These are phyloP conservation scores for Drosophila azteca DNA, from an alignment of 1,140 invertebrate genomes.

Conservation along the genomic window DNA sequence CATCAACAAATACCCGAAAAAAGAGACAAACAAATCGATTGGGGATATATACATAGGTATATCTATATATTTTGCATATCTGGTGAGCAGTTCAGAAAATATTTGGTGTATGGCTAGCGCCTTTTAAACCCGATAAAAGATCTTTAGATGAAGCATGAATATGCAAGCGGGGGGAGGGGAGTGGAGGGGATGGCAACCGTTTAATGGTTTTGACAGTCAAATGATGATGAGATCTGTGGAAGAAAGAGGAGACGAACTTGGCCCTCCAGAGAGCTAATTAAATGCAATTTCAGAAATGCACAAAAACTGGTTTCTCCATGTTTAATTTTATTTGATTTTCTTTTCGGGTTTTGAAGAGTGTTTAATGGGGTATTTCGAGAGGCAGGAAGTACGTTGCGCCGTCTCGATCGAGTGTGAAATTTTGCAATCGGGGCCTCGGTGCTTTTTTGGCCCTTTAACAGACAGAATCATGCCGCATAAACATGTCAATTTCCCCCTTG, in stretches of 20 bases:
- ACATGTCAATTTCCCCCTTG: slow-evolving; percentile 66
- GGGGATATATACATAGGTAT: too few species aligned
- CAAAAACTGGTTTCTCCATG: slow-evolving; percentile 49
- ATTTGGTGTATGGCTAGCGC: slow-evolving; percentile 53
- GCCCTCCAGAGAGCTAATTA: slow-evolving; percentile 52
- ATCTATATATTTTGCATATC: slow-evolving; percentile 62
- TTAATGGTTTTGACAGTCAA: slow-evolving; percentile 33
- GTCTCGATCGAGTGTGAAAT: slow-evolving; percentile 38
- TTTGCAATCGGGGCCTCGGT: slow-evolving; percentile 41
- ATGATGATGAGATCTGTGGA: slow-evolving; percentile 21
- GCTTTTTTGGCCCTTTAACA: background rate
- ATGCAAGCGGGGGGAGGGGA: background rate
- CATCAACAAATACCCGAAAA: slow-evolving; percentile 28
- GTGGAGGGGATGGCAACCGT: slow-evolving; percentile 25
- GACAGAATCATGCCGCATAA: too few species aligned
- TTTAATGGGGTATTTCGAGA: slow-evolving; percentile 59
- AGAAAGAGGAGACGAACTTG: slow-evolving; percentile 6
- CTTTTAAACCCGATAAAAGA: slow-evolving; percentile 43
- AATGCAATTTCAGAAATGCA: slow-evolving; percentile 64
- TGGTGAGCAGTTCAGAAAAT: slow-evolving; percentile 28
- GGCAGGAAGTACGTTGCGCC: slow-evolving; percentile 39
- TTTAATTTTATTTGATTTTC: slow-evolving; percentile 28
- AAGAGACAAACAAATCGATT: slow-evolving; percentile 14
- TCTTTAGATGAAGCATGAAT: slow-evolving; percentile 30
- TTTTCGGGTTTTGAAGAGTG: slow-evolving; percentile 27